Evolutionary conservation across 2,888 invertebrate genomes (phyloP).

Genomic region (Nysson spinosus): DNA sequence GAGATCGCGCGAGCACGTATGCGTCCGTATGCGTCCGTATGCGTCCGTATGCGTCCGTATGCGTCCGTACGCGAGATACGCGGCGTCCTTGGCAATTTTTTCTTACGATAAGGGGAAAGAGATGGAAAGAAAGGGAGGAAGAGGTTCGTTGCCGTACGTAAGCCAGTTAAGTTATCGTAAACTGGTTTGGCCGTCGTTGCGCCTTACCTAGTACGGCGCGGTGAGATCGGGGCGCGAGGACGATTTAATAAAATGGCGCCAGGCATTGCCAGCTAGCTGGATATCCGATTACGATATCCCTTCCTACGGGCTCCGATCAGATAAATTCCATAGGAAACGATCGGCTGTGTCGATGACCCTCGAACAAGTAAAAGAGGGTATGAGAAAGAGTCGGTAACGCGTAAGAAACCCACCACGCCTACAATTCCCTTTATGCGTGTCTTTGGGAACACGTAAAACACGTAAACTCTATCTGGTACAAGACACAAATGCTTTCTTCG

Average conservation of each 20-base stretch:
- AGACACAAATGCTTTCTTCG: too few relatives aligned
- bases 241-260: constrained; percentile 65
- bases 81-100: constrained; percentile 68
- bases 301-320: constrained; percentile 22
- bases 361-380: constrained; percentile 2
- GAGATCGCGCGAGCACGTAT: constrained; percentile 11
- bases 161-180: constrained; percentile 64
- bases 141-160: constrained; percentile 16
- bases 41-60: too few relatives aligned
- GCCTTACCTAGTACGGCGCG: constrained; percentile 24
- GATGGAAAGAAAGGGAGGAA: constrained; percentile 4
- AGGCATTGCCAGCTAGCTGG: constrained; percentile 30
- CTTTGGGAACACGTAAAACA: too few relatives aligned
- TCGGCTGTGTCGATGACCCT: constrained; percentile 49
- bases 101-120: constrained; percentile 10
- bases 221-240: constrained; percentile 40
- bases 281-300: constrained; percentile 64
- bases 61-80: constrained; percentile 38
- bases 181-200: constrained; percentile 65
- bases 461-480: too few relatives aligned
- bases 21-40: too few relatives aligned
- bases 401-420: too few relatives aligned
- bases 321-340: constrained; percentile 53
- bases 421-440: too few relatives aligned
- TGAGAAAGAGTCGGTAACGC: constrained; percentile 4